Conservation (phyloP, 2,797 vertebrate genomes). For the Tympanoctomys barrerae region DNA sequence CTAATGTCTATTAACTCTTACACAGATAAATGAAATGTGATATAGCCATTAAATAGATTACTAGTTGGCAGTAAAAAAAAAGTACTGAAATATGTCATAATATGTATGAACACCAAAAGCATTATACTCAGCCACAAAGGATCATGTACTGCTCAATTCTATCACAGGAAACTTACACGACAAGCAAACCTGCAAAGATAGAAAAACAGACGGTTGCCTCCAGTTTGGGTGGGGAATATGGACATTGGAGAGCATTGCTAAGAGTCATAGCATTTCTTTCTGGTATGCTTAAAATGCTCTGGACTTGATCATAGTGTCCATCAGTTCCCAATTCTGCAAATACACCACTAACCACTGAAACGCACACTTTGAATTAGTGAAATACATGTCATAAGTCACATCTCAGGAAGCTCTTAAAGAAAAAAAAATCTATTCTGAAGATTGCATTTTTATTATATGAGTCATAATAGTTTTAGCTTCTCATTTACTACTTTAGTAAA, state of each 20-base stretch:
- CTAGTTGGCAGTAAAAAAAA: slow-evolving; percentile 28
- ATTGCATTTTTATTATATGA: background rate
- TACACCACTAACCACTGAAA: background rate
- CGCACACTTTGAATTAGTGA: background rate
- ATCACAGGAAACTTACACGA: background rate
- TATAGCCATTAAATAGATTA: background rate
- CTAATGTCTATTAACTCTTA: background rate
- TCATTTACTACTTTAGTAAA: background rate
- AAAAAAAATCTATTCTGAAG: slow-evolving; percentile 17
- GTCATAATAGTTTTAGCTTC: background rate
- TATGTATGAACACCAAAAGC: background rate
- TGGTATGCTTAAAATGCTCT: background rate
- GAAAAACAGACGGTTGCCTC: background rate
- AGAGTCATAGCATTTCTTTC: background rate
- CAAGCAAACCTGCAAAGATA: background rate
- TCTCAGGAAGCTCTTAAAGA: slow-evolving; percentile 6
- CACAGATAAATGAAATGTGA: background rate
- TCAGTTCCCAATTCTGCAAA: background rate
- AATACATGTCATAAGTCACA: background rate
- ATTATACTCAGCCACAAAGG: background rate
- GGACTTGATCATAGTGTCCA: background rate
- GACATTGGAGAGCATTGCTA: background rate
- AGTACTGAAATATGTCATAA: background rate
- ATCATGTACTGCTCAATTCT: background rate
- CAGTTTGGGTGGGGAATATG: background rate